Conservation (phyloP, 2,888 invertebrate species). For the Adela reaumurella region DNA sequence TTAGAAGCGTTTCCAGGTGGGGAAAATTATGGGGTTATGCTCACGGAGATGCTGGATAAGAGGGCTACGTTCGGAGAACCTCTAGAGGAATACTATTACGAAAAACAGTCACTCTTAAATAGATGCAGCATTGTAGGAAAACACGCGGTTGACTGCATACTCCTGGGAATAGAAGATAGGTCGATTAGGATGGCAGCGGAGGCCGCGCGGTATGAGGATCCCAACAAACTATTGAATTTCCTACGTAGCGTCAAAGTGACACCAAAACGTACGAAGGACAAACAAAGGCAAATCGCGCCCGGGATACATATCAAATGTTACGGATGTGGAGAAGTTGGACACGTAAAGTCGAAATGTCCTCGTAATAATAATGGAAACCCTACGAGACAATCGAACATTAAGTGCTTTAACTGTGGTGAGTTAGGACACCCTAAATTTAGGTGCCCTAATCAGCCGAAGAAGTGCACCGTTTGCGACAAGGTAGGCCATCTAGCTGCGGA, state of each 20-base stretch:
- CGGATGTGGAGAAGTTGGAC: not conserved
- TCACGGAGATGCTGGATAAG: constrained; percentile 15
- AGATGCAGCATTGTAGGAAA: constrained; percentile 3
- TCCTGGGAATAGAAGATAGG: no score
- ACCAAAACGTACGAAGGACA: no score
- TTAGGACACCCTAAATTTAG: no score
- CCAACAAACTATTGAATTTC: no score
- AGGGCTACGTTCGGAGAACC: constrained; percentile 11
- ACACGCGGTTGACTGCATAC: no score
- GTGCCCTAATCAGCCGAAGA: not conserved
- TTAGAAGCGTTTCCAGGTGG: constrained; percentile 14
- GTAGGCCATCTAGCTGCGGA: constrained; percentile 4
- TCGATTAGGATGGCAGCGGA: no score
- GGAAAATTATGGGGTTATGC: constrained; percentile 14
- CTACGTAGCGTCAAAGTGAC: no score
- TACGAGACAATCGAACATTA: no score
- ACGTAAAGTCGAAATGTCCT: not conserved
- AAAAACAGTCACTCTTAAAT: constrained; percentile 8
- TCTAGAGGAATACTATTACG: constrained; percentile 11
- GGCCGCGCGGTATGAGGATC: no score
- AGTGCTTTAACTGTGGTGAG: no score
- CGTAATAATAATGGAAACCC: not conserved
- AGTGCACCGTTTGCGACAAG: constrained; percentile 4
- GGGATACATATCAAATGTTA: not conserved
- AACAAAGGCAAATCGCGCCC: not conserved